These are phyloP conservation scores for Oscheius myriophilus DNA, from an alignment of 2,888 invertebrate species.

Conservation along the genomic window DNA sequence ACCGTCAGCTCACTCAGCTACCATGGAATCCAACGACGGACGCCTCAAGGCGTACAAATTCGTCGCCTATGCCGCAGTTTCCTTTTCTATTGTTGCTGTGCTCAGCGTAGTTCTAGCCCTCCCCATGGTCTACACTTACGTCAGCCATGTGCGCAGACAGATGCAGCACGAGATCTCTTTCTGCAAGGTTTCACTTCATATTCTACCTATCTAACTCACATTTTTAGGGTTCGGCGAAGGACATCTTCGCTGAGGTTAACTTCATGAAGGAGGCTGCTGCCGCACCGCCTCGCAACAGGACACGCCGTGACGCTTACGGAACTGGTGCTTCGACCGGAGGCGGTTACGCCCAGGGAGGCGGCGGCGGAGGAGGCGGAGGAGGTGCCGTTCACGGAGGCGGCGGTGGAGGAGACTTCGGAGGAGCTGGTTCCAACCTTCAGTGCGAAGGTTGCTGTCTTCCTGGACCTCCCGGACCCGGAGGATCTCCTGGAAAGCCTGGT, in stretches of 20 bases:
- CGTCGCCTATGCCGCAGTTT: constrained; percentile 61
- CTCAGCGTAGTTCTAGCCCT: constrained; percentile 58
- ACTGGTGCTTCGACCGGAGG: constrained; percentile 2
- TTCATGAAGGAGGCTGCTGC: constrained; percentile 56
- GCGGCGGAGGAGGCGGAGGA: neutral
- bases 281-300: constrained; percentile 60
- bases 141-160: constrained; percentile 51
- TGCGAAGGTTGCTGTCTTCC: constrained; percentile 62
- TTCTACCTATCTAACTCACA: neutral
- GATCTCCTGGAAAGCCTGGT: constrained; percentile 65
- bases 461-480: constrained; percentile 67
- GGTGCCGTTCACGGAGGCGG: constrained; percentile 33
- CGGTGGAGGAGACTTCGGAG: constrained; percentile 28
- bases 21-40: constrained; percentile 48
- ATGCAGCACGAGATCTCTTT: constrained; percentile 53
- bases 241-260: constrained; percentile 66
- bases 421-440: constrained; percentile 47
- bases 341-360: neutral
- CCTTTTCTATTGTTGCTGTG: constrained; percentile 62
- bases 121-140: constrained; percentile 61
- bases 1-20: constrained; percentile 1
- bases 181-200: constrained; percentile 42
- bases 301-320: constrained; percentile 57
- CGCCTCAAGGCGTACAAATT: constrained; percentile 63
- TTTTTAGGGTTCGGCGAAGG: constrained; percentile 64